These are phyloP conservation scores for Lathamus discolor DNA, from an alignment of 2,113 vertebrate species.

Conservation along the genomic window DNA sequence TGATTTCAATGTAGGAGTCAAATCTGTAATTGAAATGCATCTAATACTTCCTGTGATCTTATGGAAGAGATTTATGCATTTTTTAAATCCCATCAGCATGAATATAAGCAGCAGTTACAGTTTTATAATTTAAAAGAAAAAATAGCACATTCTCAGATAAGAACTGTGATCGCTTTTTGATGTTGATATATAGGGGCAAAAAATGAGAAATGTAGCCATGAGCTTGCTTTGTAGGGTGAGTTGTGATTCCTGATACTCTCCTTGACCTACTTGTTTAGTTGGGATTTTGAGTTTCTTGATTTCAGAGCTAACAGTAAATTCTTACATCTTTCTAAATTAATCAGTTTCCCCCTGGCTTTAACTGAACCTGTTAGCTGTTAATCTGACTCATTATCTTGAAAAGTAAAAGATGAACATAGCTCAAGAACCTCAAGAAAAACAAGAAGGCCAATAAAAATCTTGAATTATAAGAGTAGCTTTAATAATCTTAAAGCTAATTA, in stretches of 20 bases:
- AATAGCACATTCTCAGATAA: not conserved
- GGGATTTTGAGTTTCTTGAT: not conserved
- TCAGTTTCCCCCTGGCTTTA: not conserved
- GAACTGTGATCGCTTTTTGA: not conserved
- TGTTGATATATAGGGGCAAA: not conserved
- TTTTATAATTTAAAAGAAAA: not conserved
- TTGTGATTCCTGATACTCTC: not conserved
- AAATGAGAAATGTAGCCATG: not conserved
- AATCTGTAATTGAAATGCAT: not conserved
- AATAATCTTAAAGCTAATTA: not conserved
- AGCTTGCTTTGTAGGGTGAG: not conserved
- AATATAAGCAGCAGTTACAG: not conserved
- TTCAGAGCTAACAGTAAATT: not conserved
- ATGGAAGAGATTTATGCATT: not conserved
- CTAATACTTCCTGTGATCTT: not conserved
- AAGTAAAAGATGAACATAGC: not conserved
- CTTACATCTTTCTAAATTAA: not conserved
- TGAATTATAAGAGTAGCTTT: not conserved
- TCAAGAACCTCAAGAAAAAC: not conserved
- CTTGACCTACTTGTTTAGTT: not conserved
- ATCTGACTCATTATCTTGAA: not conserved
- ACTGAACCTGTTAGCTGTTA: not conserved
- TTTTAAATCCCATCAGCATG: not conserved
- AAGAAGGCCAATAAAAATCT: slow-evolving; percentile 12
- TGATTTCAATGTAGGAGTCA: not conserved